Evolutionary conservation across 2,797 vertebrate genomes (phyloP).

Genomic region (Eremophila alpestris): DNA sequence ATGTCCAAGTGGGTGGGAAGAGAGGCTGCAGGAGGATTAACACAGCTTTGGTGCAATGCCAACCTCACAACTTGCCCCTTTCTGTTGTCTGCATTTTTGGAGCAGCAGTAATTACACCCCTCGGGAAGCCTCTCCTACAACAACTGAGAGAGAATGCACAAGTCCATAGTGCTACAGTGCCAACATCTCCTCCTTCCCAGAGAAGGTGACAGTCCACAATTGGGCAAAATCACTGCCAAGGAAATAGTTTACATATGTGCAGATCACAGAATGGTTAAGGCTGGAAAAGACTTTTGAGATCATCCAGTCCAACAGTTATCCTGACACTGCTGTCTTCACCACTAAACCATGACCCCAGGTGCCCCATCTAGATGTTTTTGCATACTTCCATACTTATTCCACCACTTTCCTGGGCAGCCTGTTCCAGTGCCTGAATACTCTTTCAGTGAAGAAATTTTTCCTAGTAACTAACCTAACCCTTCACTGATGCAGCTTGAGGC

Average conservation of each 20-base stretch:
- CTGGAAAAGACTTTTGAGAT: background rate
- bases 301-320: background rate
- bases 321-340: too few relatives aligned
- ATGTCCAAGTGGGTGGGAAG: background rate
- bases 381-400: background rate
- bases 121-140: background rate
- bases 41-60: background rate
- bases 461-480: background rate
- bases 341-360: background rate
- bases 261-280: background rate
- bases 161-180: background rate
- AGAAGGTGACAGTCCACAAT: background rate
- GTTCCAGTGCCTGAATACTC: background rate
- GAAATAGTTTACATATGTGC: background rate
- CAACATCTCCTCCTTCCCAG: background rate
- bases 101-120: background rate
- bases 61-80: background rate
- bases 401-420: background rate
- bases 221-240: background rate
- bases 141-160: background rate
- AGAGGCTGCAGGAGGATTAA: background rate
- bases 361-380: background rate
- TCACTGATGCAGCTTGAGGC: background rate
- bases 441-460: background rate
- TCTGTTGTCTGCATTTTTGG: background rate